Percentiles rank a stretch among this genome's conserved stretches.
Evolutionary conservation across 2,888 invertebrate species (phyloP).

Genomic region (Aricia artaxerxes): DNA sequence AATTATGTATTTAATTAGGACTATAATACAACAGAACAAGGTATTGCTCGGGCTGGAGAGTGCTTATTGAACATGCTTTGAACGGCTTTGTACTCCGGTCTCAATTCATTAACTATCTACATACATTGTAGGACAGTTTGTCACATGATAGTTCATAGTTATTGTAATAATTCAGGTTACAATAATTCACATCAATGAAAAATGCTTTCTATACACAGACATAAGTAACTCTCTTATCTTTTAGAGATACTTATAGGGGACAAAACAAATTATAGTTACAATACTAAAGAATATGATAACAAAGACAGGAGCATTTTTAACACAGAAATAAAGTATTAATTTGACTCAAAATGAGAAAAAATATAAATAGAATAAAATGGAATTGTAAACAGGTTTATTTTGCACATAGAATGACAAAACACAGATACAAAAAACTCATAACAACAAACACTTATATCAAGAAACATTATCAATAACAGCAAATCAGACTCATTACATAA

Average conservation of each 20-base stretch:
- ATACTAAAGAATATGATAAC: background rate
- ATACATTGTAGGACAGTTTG: background rate
- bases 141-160: background rate
- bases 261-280: background rate
- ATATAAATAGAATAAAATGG: background rate
- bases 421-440: background rate
- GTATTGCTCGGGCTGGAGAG: background rate
- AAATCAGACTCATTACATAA: background rate
- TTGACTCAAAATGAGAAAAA: background rate
- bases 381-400: background rate
- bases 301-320: background rate
- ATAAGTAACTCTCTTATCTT: background rate
- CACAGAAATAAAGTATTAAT: background rate
- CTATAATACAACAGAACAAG: background rate
- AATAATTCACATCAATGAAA: too few species aligned
- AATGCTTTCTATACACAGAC: background rate
- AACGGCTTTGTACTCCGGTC: background rate
- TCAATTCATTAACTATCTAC: background rate
- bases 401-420: background rate
- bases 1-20: background rate
- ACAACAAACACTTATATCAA: slow-evolving; percentile 12
- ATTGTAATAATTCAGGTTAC: background rate
- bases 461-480: background rate
- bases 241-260: too few species aligned
- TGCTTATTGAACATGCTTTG: slow-evolving; percentile 5